These are phyloP conservation scores for Scaptomyza graminum DNA, from an alignment of 1,140 invertebrate genomes.

Conservation along the genomic window DNA sequence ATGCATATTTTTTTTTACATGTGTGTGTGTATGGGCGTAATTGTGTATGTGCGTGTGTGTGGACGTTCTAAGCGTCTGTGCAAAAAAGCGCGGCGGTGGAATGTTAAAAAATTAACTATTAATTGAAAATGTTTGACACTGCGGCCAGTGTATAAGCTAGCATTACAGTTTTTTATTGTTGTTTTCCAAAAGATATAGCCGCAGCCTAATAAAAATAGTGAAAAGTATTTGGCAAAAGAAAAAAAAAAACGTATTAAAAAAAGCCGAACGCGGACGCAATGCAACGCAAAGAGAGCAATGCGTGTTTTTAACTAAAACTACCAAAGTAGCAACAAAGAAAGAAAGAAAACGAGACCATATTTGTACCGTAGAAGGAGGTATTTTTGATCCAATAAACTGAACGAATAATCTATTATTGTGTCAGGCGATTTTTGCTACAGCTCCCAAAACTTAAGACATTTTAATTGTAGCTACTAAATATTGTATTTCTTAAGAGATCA, in stretches of 20 bases:
- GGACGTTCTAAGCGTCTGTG: slow-evolving; percentile 33
- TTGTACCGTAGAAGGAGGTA: neutral
- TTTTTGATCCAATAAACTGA: neutral
- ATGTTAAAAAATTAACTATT: slow-evolving; percentile 34
- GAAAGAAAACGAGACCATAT: neutral
- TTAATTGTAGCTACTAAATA: no score
- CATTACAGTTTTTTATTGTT: no score
- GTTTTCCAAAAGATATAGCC: neutral
- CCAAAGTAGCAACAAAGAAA: slow-evolving; percentile 10
- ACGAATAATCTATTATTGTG: no score
- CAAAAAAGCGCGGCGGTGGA: slow-evolving; percentile 49
- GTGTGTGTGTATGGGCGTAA: neutral
- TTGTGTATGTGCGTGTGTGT: neutral
- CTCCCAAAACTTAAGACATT: no score
- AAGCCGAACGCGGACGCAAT: slow-evolving; percentile 49
- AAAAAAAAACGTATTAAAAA: slow-evolving; percentile 28
- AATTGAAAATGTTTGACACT: slow-evolving; percentile 16
- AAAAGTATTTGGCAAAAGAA: slow-evolving; percentile 48
- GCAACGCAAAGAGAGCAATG: slow-evolving; percentile 18
- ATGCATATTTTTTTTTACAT: slow-evolving; percentile 6
- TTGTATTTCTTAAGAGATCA: no score
- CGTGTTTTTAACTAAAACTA: neutral
- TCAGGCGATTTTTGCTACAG: no score
- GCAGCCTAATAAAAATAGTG: slow-evolving; percentile 3
- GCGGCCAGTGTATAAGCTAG: neutral